Evolutionary conservation across 1,140 invertebrate species (phyloP).

Genomic region (Hermetia illucens): DNA sequence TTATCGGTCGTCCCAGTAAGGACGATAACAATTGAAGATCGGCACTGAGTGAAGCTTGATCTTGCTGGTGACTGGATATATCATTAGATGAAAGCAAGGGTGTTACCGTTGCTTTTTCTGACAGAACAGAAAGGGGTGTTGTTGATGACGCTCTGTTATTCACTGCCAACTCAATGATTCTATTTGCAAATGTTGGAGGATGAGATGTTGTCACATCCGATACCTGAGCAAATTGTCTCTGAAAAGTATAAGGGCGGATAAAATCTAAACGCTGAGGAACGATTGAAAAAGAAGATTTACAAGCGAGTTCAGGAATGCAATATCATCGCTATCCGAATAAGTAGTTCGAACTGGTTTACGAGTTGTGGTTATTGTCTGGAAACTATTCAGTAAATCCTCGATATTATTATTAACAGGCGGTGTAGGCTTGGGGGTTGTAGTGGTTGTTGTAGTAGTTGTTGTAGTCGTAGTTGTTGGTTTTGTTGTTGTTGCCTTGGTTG

Average conservation of each 20-base stretch:
- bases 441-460: constrained; percentile 11
- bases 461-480: constrained; percentile 2
- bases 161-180: constrained; percentile 35
- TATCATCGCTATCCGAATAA: constrained; percentile 36
- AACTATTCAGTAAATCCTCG: constrained; percentile 9
- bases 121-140: not conserved
- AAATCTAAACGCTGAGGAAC: constrained; percentile 1
- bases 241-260: constrained; percentile 1
- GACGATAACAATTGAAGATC: constrained; percentile 6
- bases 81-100: too few relatives aligned
- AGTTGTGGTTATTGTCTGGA: constrained; percentile 19
- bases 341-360: constrained; percentile 17
- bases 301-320: constrained; percentile 34
- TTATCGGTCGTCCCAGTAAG: constrained; percentile 6
- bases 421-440: constrained; percentile 12
- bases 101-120: not conserved
- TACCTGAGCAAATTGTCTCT: constrained; percentile 9
- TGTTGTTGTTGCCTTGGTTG: not conserved
- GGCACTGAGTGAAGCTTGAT: constrained; percentile 2
- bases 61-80: constrained; percentile 1
- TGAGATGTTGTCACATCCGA: constrained; percentile 10
- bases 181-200: constrained; percentile 31
- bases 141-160: constrained; percentile 14
- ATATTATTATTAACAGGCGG: constrained; percentile 9
- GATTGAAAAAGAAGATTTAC: constrained; percentile 19